phyloP scores from a whole-genome alignment of 2,888 invertebrate species.

The Sicus ferrugineus region DNA sequence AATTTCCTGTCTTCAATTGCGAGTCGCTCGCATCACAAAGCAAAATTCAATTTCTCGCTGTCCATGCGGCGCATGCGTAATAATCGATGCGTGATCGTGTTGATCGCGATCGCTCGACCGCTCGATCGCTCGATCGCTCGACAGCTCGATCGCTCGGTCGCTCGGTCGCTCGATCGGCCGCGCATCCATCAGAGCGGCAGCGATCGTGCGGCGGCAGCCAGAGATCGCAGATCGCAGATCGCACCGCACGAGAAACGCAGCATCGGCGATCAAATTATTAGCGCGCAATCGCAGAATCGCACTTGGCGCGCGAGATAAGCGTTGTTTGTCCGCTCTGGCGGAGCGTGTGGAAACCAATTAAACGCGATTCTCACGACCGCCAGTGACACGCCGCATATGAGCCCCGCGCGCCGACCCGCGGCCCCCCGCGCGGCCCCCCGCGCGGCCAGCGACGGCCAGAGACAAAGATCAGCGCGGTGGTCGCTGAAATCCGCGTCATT shows the following conservation, averaged over 20 bases:
- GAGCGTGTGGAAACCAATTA: slow-evolving; percentile 64
- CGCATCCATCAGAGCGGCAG: too few relatives aligned
- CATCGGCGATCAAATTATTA: slow-evolving; percentile 29
- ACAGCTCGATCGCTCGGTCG: slow-evolving; percentile 16
- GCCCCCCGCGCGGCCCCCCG: slow-evolving; percentile 39
- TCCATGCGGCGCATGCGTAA: slow-evolving; percentile 33
- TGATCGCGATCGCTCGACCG: slow-evolving; percentile 9
- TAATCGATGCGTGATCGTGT: slow-evolving; percentile 35
- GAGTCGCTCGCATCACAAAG: slow-evolving; percentile 23
- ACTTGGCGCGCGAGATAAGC: slow-evolving; percentile 49
- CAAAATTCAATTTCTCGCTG: slow-evolving; percentile 39
- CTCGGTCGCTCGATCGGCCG: not conserved
- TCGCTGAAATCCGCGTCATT: slow-evolving; percentile 23
- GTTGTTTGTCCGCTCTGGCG: slow-evolving; percentile 47
- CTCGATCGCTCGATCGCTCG: slow-evolving; percentile 25
- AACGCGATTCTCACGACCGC: slow-evolving; percentile 63
- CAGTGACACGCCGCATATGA: slow-evolving; percentile 47
- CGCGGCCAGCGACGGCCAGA: slow-evolving; percentile 24
- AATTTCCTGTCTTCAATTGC: slow-evolving; percentile 42
- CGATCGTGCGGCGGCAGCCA: too few relatives aligned
- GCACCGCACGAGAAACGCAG: not conserved
- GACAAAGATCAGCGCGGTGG: slow-evolving; percentile 43
- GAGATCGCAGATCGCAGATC: too few relatives aligned
- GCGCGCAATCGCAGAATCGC: slow-evolving; percentile 40
- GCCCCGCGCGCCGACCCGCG: slow-evolving; percentile 57